Evolutionary conservation across 2,888 invertebrate genomes (phyloP).

Genomic region (Theretra japonica): DNA sequence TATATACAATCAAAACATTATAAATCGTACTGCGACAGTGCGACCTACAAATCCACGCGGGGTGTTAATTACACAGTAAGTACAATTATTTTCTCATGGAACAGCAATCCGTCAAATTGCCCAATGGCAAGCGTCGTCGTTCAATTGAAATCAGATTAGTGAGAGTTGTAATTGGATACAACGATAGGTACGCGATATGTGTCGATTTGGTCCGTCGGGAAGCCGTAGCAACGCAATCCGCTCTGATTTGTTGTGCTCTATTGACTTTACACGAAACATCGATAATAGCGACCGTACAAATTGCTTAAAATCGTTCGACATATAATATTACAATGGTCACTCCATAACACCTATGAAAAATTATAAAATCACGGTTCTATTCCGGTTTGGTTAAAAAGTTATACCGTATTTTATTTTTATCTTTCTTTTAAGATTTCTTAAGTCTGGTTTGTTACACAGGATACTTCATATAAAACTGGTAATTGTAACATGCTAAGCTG

Average conservation of each 20-base stretch:
- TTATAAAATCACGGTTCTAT: neutral
- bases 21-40: neutral
- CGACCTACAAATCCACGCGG: neutral
- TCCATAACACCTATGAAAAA: neutral
- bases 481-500: too few species aligned
- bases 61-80: constrained; percentile 17
- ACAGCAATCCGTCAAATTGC: constrained; percentile 49
- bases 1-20: constrained; percentile 20
- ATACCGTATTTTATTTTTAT: too few species aligned
- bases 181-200: constrained; percentile 35
- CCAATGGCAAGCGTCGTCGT: constrained; percentile 52
- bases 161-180: constrained; percentile 45
- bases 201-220: constrained; percentile 43
- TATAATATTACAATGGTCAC: neutral
- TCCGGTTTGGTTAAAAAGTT: too few species aligned
- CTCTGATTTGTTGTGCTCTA: constrained; percentile 53
- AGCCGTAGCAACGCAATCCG: constrained; percentile 47
- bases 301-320: neutral
- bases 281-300: constrained; percentile 25
- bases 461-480: too few species aligned
- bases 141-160: constrained; percentile 37
- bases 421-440: too few species aligned
- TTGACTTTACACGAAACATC: constrained; percentile 46
- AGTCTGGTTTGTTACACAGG: too few species aligned
- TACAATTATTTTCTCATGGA: neutral